Evolutionary conservation across 2,113 vertebrate genomes (phyloP).

Genomic region (Paradisaea rubra): DNA sequence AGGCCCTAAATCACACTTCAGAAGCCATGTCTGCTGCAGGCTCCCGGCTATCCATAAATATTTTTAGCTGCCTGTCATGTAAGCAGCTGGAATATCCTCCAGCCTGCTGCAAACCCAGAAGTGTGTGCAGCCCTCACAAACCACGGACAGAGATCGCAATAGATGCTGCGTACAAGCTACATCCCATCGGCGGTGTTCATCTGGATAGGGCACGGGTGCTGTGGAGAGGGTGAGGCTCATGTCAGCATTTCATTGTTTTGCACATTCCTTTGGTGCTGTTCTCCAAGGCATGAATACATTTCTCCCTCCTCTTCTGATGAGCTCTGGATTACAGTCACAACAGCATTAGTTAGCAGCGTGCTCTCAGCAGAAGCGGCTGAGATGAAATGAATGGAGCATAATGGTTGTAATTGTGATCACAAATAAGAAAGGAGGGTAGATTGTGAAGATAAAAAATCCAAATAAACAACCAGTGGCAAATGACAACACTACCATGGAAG

Average conservation of each 20-base stretch:
- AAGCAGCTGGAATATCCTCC: background rate
- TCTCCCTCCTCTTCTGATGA: background rate
- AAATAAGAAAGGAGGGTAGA: background rate
- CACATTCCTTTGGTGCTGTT: background rate
- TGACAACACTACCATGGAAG: background rate
- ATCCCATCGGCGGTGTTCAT: rapidly evolving
- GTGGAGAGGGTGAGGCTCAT: background rate
- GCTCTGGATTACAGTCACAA: background rate
- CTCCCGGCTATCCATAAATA: background rate
- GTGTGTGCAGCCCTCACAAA: background rate
- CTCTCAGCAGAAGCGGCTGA: background rate
- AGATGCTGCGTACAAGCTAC: background rate
- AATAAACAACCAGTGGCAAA: background rate
- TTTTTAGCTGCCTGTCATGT: background rate
- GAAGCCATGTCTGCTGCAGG: background rate
- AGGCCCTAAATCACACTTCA: background rate
- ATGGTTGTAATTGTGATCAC: background rate
- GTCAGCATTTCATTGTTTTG: background rate
- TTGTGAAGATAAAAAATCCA: background rate
- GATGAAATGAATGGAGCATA: background rate
- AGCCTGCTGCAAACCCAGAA: background rate
- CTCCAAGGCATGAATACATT: background rate
- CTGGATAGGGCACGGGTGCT: background rate
- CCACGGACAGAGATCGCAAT: background rate
- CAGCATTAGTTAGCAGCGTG: background rate